These are phyloP conservation scores for Hydrolagus colliei DNA, from an alignment of 2,797 vertebrate genomes.

Conservation along the genomic window DNA sequence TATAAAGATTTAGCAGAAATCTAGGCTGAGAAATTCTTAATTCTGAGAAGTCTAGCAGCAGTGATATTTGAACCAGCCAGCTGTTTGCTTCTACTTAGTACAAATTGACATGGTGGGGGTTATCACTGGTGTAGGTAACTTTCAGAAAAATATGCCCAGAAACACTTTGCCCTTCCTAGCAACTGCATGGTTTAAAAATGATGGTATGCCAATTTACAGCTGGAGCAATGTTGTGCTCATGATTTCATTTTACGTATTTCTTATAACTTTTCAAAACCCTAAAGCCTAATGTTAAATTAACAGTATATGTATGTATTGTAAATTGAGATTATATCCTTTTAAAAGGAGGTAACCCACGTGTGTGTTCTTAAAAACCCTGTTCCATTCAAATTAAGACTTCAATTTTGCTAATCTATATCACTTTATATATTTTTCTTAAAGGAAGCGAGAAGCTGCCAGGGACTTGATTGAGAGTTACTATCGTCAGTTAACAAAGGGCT, in stretches of 20 bases:
- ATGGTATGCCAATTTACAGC: background rate
- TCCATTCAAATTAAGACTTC: background rate
- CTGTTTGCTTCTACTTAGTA: background rate
- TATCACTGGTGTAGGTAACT: background rate
- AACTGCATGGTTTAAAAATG: too few species aligned
- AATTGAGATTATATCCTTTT: background rate
- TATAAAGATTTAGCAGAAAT: too few species aligned
- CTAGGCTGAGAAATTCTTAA: too few species aligned
- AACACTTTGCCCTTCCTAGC: background rate
- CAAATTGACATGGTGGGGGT: background rate
- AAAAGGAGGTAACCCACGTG: background rate
- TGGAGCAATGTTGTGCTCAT: too few species aligned
- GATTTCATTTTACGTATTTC: background rate
- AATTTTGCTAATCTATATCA: background rate
- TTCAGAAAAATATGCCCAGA: background rate
- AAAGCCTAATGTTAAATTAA: background rate
- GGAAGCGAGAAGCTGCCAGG: constrained; percentile 26
- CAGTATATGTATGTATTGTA: background rate
- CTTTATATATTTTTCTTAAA: constrained; percentile 8
- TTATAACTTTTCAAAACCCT: background rate
- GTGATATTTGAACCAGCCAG: too few species aligned
- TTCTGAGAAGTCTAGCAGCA: too few species aligned
- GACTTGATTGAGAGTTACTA: constrained; percentile 29
- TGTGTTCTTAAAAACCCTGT: background rate
- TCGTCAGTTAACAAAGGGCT: constrained; percentile 21